Conservation (phyloP, 2,113 vertebrate species). For the Erinaceus europaeus region DNA sequence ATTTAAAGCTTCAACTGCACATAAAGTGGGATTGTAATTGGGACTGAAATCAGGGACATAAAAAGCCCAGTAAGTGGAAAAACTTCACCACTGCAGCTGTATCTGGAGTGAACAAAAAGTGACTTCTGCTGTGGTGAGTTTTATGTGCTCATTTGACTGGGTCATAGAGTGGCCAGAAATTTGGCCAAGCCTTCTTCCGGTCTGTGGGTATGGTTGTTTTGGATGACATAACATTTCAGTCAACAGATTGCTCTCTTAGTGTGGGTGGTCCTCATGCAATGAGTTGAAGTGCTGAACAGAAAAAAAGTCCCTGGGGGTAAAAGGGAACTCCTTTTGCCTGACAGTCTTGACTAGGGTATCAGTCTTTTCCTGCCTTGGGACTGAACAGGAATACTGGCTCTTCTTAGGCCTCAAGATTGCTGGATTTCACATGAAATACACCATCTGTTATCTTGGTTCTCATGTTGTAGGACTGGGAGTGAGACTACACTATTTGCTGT, state of each 20-base stretch:
- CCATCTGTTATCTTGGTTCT: neutral
- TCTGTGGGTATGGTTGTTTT: neutral
- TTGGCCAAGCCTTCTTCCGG: neutral
- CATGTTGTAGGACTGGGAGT: neutral
- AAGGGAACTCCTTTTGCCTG: too few species aligned
- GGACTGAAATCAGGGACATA: neutral
- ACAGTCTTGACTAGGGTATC: neutral
- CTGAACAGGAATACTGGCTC: neutral
- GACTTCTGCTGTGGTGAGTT: neutral
- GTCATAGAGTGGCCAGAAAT: neutral
- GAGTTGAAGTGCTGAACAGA: too few species aligned
- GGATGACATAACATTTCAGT: neutral
- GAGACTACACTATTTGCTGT: neutral
- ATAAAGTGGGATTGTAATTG: neutral
- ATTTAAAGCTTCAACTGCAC: neutral
- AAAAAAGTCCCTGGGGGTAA: too few species aligned
- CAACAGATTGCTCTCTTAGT: neutral
- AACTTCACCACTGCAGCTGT: neutral
- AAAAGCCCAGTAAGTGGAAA: conserved; percentile 5
- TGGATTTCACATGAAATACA: neutral
- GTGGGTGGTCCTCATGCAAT: too few species aligned
- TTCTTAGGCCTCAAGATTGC: neutral
- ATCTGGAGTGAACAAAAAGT: neutral
- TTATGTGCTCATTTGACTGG: neutral
- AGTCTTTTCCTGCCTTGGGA: neutral